Percentiles rank a stretch among this genome's conserved stretches.
phyloP scores from a whole-genome alignment of 1,140 invertebrate species.

The Euwallacea similis region DNA sequence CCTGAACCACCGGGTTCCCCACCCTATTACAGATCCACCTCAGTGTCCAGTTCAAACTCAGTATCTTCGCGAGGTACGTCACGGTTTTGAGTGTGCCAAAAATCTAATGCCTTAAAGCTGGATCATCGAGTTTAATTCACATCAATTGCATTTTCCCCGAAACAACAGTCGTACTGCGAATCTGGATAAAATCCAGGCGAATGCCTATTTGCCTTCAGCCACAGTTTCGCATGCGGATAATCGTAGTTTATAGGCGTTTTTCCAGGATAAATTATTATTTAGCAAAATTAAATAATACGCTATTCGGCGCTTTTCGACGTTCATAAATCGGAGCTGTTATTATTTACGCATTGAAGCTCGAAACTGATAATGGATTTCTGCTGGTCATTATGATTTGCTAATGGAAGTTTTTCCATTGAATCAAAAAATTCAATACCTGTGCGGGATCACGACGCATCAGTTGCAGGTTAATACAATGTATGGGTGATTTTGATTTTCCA shows the following conservation, averaged over 20 bases:
- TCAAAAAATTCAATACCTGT: too few relatives aligned
- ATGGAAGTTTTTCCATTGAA: too few relatives aligned
- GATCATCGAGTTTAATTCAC: neutral
- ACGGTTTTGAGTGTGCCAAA: neutral
- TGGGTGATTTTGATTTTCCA: too few relatives aligned
- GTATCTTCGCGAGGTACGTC: conserved; percentile 50
- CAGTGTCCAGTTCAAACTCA: conserved; percentile 49
- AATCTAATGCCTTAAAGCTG: neutral
- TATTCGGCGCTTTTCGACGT: too few relatives aligned
- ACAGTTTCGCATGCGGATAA: neutral
- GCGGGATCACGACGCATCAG: too few relatives aligned
- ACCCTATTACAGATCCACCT: conserved; percentile 48
- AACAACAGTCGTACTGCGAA: neutral
- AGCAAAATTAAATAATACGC: too few relatives aligned
- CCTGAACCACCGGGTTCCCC: conserved; percentile 49
- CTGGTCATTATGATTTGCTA: too few relatives aligned
- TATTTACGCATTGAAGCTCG: too few relatives aligned
- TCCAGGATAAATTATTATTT: too few relatives aligned
- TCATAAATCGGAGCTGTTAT: too few relatives aligned
- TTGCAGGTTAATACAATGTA: too few relatives aligned
- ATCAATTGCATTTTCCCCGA: neutral
- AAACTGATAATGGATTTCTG: too few relatives aligned
- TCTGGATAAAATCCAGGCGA: neutral
- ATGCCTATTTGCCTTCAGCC: neutral
- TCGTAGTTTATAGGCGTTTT: neutral